Conservation (phyloP, 2,797 vertebrate species). For the Enteromius radiatus region DNA sequence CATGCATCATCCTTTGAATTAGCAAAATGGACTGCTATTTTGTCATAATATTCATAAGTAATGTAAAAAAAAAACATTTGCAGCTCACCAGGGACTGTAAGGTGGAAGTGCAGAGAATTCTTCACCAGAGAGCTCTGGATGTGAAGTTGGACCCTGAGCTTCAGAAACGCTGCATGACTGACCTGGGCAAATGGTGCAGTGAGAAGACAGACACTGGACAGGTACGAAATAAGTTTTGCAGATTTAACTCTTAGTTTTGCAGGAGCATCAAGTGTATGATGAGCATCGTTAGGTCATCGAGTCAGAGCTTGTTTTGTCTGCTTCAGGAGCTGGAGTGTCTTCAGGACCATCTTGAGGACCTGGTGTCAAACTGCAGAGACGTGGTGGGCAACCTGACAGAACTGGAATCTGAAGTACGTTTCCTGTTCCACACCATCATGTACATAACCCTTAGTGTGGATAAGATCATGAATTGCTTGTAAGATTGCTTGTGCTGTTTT, state of each 20-base stretch:
- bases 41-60: neutral
- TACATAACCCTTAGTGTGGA: neutral
- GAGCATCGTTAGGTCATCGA: neutral
- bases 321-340: conserved; percentile 87
- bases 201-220: conserved; percentile 93
- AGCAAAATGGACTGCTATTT: neutral
- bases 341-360: conserved; percentile 92
- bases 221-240: conserved; percentile 66
- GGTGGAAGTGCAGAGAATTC: conserved; percentile 93
- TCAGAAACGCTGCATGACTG: conserved; percentile 93
- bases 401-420: conserved; percentile 87
- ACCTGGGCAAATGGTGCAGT: conserved; percentile 97
- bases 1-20: neutral
- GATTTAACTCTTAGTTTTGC: neutral
- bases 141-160: conserved; percentile 94
- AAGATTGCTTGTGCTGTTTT: neutral
- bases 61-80: neutral
- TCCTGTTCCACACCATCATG: neutral
- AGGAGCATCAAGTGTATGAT: neutral
- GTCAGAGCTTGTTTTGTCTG: neutral
- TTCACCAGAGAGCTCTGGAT: conserved; percentile 95
- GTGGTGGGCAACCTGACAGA: conserved; percentile 93
- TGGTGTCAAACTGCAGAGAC: conserved; percentile 86
- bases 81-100: conserved; percentile 95
- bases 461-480: neutral